A percentile compares a stretch with the other conserved stretches of the same genome.
Evolutionary conservation across 1,140 invertebrate species (phyloP).

Genomic region (Lepidostoma basale): DNA sequence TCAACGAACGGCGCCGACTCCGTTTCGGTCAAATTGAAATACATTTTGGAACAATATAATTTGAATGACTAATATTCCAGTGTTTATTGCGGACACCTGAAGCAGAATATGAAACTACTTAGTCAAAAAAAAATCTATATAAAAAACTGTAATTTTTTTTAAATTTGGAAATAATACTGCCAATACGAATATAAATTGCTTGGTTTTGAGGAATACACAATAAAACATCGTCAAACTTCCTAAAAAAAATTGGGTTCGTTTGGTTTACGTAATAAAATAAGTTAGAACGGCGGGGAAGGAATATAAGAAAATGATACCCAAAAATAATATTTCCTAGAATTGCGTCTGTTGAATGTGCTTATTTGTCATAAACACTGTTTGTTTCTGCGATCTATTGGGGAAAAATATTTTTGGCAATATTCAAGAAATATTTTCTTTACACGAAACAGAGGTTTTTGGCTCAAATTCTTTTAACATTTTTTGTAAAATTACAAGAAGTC

Average conservation of each 20-base stretch:
- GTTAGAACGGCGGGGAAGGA: neutral
- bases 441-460: neutral
- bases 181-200: neutral
- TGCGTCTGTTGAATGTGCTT: slow-evolving; percentile 4
- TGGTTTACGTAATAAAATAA: no score
- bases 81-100: neutral
- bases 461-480: neutral
- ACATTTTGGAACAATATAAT: slow-evolving; percentile 7
- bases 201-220: no score
- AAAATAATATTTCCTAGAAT: neutral
- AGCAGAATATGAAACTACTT: neutral
- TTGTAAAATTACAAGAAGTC: neutral
- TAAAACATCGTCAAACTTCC: no score
- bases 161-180: neutral
- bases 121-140: neutral
- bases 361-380: slow-evolving; percentile 15
- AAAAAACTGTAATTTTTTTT: neutral
- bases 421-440: neutral
- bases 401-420: neutral
- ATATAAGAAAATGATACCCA: neutral
- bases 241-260: no score
- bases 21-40: slow-evolving; percentile 14
- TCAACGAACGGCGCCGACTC: slow-evolving; percentile 20
- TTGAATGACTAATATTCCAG: neutral
- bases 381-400: neutral